A percentile compares a stretch with the other conserved stretches of the same genome.
Evolutionary conservation across 2,888 invertebrate genomes (phyloP).

Genomic region (Zaprionus lineosus): DNA sequence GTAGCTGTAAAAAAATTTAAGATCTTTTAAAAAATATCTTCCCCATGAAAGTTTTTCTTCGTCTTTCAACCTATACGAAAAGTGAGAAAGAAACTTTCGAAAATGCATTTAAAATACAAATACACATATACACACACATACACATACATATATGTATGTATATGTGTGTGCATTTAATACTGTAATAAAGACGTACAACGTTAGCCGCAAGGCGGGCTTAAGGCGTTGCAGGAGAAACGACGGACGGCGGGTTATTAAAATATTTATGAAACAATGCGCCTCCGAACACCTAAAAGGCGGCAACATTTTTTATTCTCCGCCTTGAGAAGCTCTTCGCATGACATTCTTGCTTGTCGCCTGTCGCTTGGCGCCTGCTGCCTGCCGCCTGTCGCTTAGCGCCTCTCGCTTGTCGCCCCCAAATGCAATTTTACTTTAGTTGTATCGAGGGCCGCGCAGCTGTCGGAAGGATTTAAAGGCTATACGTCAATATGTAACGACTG

Average conservation of each 20-base stretch:
- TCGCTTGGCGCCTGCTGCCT: not conserved
- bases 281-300: slow-evolving; percentile 12
- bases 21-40: not conserved
- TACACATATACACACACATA: not conserved
- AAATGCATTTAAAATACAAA: not conserved
- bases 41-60: too few relatives aligned
- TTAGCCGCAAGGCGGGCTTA: slow-evolving; percentile 14
- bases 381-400: not conserved
- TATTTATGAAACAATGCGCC: slow-evolving; percentile 33
- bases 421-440: slow-evolving; percentile 19
- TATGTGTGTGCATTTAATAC: not conserved
- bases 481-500: slow-evolving; percentile 25
- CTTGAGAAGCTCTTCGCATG: not conserved
- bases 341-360: not conserved
- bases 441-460: slow-evolving; percentile 5
- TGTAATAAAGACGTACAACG: slow-evolving; percentile 24
- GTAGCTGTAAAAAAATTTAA: not conserved
- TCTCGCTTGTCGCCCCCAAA: not conserved
- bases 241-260: slow-evolving; percentile 22
- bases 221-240: slow-evolving; percentile 8
- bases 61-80: too few relatives aligned
- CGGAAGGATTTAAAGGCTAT: slow-evolving; percentile 28
- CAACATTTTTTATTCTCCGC: slow-evolving; percentile 9
- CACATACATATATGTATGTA: not conserved
- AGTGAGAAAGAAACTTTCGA: not conserved